Conservation (phyloP, 1,140 invertebrate species). For the Gryllus bimaculatus region DNA sequence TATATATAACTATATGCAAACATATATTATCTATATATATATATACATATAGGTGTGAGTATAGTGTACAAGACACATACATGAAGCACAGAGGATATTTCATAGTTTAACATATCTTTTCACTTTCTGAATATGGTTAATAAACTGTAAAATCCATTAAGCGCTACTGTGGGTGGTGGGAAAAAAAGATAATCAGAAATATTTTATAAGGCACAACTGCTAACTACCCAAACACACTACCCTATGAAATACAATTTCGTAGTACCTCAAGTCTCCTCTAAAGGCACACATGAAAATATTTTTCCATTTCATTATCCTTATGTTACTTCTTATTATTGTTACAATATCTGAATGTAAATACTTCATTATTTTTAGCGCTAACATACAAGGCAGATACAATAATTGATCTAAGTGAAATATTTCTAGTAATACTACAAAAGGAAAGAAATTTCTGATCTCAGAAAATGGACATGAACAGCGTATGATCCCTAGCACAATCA, state of each 20-base stretch:
- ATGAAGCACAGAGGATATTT: background rate
- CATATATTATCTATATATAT: background rate
- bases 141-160: slow-evolving; percentile 1
- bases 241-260: slow-evolving; percentile 11
- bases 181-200: background rate
- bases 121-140: background rate
- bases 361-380: slow-evolving; percentile 10
- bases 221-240: slow-evolving; percentile 15
- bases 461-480: slow-evolving; percentile 9
- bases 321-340: background rate
- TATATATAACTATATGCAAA: background rate
- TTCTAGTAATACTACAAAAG: slow-evolving; percentile 14
- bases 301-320: background rate
- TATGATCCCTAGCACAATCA: slow-evolving; percentile 12
- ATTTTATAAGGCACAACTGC: slow-evolving; percentile 14
- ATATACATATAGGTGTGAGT: background rate
- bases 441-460: slow-evolving; percentile 10
- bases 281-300: slow-evolving; percentile 15
- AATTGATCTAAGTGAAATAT: slow-evolving; percentile 10
- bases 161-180: slow-evolving; percentile 9
- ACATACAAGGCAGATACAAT: background rate
- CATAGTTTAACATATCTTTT: background rate
- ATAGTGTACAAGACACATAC: slow-evolving; percentile 4
- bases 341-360: slow-evolving; percentile 7
- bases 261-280: slow-evolving; percentile 10